These are phyloP conservation scores for Fukomys damarensis DNA, from an alignment of 2,113 vertebrate genomes.

Conservation along the genomic window DNA sequence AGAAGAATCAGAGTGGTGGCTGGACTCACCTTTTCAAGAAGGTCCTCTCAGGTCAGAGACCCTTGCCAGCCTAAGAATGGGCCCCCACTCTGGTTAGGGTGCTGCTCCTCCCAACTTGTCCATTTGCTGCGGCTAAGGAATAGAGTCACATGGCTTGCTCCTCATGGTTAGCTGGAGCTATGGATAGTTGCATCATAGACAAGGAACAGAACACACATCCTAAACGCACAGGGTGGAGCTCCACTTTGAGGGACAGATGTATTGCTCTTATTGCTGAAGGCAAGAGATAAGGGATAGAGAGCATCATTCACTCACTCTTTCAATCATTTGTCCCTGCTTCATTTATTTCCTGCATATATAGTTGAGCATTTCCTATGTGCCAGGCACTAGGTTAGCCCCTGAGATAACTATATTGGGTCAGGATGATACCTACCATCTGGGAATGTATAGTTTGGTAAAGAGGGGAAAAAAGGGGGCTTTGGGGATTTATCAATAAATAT, in stretches of 20 bases:
- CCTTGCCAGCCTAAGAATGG: background rate
- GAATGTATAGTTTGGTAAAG: background rate
- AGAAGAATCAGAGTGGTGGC: background rate
- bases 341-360: background rate
- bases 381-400: background rate
- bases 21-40: background rate
- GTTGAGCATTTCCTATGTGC: background rate
- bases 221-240: background rate
- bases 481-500: background rate
- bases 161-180: background rate
- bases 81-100: background rate
- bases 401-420: background rate
- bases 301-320: background rate
- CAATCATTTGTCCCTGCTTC: background rate
- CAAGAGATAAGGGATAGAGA: background rate
- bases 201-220: background rate
- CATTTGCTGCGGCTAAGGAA: background rate
- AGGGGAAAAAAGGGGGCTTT: background rate
- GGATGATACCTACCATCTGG: background rate
- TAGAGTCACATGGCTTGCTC: background rate
- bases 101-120: background rate
- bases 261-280: background rate
- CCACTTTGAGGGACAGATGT: background rate
- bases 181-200: background rate
- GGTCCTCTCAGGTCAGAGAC: background rate